A percentile compares a stretch with the other conserved stretches of the same genome.
These are phyloP conservation scores for Rhabdophis nuchalis DNA, from an alignment of 2,797 vertebrate species.

Conservation along the genomic window DNA sequence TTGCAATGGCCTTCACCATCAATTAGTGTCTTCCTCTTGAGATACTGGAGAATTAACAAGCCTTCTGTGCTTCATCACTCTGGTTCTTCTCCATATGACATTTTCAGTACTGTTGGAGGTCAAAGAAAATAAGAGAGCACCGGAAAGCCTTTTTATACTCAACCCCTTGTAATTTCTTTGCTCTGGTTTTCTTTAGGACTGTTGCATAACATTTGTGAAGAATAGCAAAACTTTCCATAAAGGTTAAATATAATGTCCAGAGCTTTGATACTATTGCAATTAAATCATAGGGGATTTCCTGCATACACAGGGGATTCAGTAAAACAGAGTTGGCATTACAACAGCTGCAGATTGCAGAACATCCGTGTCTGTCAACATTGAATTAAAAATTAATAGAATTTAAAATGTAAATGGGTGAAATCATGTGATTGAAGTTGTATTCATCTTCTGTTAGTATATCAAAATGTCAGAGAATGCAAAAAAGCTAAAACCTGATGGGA, in stretches of 20 bases:
- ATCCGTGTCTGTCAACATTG: not conserved
- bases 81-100: not conserved
- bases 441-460: not conserved
- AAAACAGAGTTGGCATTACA: not conserved
- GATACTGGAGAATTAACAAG: not conserved
- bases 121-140: not conserved
- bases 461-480: not conserved
- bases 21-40: slow-evolving; percentile 16
- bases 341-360: not conserved
- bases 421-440: not conserved
- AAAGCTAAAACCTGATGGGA: not conserved
- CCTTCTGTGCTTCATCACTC: not conserved
- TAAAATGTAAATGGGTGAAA: not conserved
- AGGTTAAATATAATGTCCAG: not conserved
- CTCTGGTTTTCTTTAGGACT: not conserved
- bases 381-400: not conserved
- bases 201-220: not conserved
- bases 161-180: not conserved
- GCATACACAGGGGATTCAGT: not conserved
- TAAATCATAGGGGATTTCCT: not conserved
- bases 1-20: not conserved
- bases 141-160: not conserved
- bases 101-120: not conserved
- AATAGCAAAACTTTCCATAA: not conserved
- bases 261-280: not conserved